phyloP scores from a whole-genome alignment of 2,113 vertebrate genomes.

The Ptilonorhynchus violaceus region DNA sequence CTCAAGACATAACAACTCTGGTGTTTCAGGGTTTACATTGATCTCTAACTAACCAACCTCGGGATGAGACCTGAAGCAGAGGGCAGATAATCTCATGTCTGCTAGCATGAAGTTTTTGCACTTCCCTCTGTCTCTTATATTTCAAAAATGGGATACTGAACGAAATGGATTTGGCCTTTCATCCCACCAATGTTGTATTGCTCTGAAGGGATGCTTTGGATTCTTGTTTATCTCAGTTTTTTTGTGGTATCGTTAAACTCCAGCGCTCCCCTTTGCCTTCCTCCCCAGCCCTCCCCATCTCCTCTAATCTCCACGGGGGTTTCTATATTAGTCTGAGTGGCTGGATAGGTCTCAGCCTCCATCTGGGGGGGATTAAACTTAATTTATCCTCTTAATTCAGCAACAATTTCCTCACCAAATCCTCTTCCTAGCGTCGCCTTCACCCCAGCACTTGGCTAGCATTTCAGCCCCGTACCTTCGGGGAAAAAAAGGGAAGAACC shows the following conservation, averaged over 20 bases:
- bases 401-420: neutral
- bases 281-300: neutral
- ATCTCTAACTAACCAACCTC: neutral
- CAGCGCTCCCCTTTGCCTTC: neutral
- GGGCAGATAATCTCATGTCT: neutral
- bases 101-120: neutral
- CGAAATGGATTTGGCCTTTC: neutral
- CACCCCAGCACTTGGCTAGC: neutral
- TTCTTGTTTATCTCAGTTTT: neutral
- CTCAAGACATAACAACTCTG: neutral
- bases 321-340: slow-evolving; percentile 52
- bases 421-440: neutral
- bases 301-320: slow-evolving; percentile 11
- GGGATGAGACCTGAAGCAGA: neutral
- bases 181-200: neutral
- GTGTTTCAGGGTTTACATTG: slow-evolving; percentile 2
- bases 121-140: neutral
- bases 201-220: neutral
- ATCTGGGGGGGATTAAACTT: slow-evolving; percentile 60
- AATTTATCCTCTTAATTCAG: slow-evolving; percentile 67
- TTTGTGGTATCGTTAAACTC: neutral
- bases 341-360: slow-evolving; percentile 33
- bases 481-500: neutral
- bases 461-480: neutral
- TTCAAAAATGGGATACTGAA: neutral